Evolutionary conservation across 2,797 vertebrate genomes (phyloP), one percentile per base, ranked within the genome.

Genomic region (Micromesistius poutassou): DNA sequence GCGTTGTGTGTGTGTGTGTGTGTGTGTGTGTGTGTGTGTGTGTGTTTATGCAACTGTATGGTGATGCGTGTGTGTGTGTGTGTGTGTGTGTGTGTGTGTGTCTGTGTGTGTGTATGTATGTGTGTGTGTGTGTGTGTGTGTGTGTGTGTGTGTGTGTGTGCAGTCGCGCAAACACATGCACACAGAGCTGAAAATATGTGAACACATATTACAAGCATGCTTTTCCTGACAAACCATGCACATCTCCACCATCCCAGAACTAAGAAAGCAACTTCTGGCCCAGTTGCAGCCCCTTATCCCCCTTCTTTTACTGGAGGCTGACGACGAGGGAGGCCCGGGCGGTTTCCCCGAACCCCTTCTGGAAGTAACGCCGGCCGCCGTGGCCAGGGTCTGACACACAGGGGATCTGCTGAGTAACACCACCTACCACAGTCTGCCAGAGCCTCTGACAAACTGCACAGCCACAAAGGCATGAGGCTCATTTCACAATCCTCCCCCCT

Each of bases 301-400:
- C 78, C 87, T 79, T 79, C 70, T 85, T 87, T 91, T 91, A 89
- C 87, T 81, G 86, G 85, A 86, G 77, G 55, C 83, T 86, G 87
- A 91, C 88, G 83, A 85, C 12, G 13, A 19, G 13, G 46, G 73
- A 31, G 78, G 70, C 28, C 83, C 84, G 88, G 83, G 84, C 74
- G 19, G 83, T 86, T 94, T 95, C 93, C 92, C 92, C 93, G 93
- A 93, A 94, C 87, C 81, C 78, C 70, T 71, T 25, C n/a, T 70
- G 36, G 83, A 79, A 30, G 80, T 83, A 82, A 74, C 81, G 76
- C 80, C 83, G 79, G 87, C 77, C 74, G 80, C 77, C 73, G 80
- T 55, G 75, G 82, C 81, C 40, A 80, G 42, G 38, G 78, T 86
- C 79, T 86, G 84, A 88, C 89, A 90, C 89, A 89, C 90, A 89